Evolutionary conservation across 2,113 vertebrate genomes (phyloP).

Genomic region (Ptyas mucosa): DNA sequence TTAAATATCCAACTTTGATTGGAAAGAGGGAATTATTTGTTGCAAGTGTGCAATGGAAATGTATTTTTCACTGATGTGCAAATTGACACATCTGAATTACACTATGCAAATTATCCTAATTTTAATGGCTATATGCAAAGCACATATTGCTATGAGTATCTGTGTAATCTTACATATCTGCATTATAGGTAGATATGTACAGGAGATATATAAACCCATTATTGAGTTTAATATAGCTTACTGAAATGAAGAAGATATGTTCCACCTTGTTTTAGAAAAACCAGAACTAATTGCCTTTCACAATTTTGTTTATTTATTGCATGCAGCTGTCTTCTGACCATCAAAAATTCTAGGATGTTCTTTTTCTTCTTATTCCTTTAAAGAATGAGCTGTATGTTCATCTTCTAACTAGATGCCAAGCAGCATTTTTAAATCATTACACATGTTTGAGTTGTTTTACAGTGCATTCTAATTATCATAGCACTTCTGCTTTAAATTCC

Average conservation of each 20-base stretch:
- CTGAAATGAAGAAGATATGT: neutral
- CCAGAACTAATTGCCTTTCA: slow-evolving; percentile 36
- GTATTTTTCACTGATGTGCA: neutral
- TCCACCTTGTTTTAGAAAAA: neutral
- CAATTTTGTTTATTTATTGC: neutral
- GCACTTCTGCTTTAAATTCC: neutral
- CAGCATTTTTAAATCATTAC: slow-evolving; percentile 47
- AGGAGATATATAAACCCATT: neutral
- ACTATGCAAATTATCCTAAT: neutral
- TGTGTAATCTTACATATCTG: neutral
- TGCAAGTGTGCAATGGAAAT: neutral
- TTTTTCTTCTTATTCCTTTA: neutral
- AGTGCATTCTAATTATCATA: slow-evolving; percentile 46
- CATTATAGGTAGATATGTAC: neutral
- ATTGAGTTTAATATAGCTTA: neutral
- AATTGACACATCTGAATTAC: neutral
- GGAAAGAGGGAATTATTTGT: neutral
- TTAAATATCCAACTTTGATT: neutral
- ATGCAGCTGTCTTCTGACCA: neutral
- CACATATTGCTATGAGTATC: neutral
- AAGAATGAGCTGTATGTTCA: slow-evolving; percentile 19
- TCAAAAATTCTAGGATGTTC: neutral
- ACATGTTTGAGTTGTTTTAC: slow-evolving; percentile 45
- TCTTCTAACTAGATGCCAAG: slow-evolving; percentile 54
- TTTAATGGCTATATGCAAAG: neutral